Evolutionary conservation across 30 jellyfish, hydroid and myxozoan genomes (phyloP), one percentile per base, ranked within the genome.

Genomic region (Aurelia sp.): DNA sequence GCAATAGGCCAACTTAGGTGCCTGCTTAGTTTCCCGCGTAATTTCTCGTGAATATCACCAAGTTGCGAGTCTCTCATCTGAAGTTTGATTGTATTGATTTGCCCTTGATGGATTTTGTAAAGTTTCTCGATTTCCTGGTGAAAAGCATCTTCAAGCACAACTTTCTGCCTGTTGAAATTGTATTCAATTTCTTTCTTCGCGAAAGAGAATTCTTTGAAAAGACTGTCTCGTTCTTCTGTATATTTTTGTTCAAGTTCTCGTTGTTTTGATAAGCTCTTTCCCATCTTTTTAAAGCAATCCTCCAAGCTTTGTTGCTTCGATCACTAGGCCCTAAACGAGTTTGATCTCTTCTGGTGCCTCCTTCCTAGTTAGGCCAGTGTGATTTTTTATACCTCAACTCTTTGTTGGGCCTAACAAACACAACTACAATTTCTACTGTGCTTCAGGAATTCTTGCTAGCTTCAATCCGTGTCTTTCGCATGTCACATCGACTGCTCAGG

Each of bases 1-100:
- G 86, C 92, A 38, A 83, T 83, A 27, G 92, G 92, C 92, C 92
- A 83, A 40, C 92, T 83, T 20, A 83, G 76, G 58, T 83, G 92
- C 61, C 92, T 83, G 82, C 85, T 83, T 51, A 83, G 38, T 71
- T 63, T 83, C 40, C 86, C 86, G 19, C 75, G 38, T 13, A 72
- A 47, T 24, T 62, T 70, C 10, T 83, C 92, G 70, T 63, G 92
- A 15, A 83, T 41, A 27, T 83, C 92, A 53, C 92, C 92, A 50
- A 83, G 75, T 22, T 83, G 92, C 18, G 92, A 83, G 41, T 83
- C 92, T 24, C 92, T 61, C 92, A 83, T 83, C 50, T 83, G 92
- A 24, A 83, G 63, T 30, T 83, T 83, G 19, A 83, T 83, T 6
- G 92, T 83, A 38, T 70, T 82, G 21, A 83, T 83, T 47, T 83